phyloP scores from a whole-genome alignment of 1,140 invertebrate genomes.

The Branchinecta lindahli region DNA sequence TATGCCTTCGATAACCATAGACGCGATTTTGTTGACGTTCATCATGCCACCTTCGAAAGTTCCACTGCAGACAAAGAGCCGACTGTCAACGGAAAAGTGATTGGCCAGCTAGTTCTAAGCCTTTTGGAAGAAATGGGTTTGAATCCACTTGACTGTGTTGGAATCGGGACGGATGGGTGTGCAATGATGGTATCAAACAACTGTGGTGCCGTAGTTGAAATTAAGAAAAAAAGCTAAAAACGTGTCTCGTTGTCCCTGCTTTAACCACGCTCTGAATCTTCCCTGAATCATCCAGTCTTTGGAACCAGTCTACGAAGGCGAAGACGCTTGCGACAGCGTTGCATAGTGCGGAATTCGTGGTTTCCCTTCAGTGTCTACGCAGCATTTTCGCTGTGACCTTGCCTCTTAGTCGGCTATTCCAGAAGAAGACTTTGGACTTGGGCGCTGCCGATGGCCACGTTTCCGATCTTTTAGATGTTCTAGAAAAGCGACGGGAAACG shows the following conservation, averaged over 20 bases:
- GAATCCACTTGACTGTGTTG: neutral
- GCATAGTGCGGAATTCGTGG: constrained; percentile 7
- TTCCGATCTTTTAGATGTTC: constrained; percentile 5
- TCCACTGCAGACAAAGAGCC: constrained; percentile 4
- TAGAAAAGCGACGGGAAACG: constrained; percentile 4
- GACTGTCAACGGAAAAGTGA: constrained; percentile 14
- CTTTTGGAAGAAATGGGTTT: constrained; percentile 8
- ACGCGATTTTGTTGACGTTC: constrained; percentile 13
- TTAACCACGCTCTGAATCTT: neutral
- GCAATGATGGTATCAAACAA: neutral
- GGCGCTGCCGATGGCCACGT: constrained; percentile 6
- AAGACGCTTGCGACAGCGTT: constrained; percentile 4
- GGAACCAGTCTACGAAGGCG: neutral
- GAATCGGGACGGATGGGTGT: neutral
- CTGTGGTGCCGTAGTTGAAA: constrained; percentile 22
- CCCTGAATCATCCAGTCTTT: constrained; percentile 1
- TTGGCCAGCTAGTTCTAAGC: constrained; percentile 11
- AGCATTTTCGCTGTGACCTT: constrained; percentile 1
- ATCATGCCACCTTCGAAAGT: constrained; percentile 1
- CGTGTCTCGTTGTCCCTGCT: constrained; percentile 6
- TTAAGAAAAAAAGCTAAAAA: constrained; percentile 19
- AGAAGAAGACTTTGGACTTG: constrained; percentile 8
- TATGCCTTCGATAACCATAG: constrained; percentile 22
- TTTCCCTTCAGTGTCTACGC: constrained; percentile 8
- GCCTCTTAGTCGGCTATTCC: constrained; percentile 1